Conservation (phyloP, 2,888 invertebrate species). For the Agrotis puta region DNA sequence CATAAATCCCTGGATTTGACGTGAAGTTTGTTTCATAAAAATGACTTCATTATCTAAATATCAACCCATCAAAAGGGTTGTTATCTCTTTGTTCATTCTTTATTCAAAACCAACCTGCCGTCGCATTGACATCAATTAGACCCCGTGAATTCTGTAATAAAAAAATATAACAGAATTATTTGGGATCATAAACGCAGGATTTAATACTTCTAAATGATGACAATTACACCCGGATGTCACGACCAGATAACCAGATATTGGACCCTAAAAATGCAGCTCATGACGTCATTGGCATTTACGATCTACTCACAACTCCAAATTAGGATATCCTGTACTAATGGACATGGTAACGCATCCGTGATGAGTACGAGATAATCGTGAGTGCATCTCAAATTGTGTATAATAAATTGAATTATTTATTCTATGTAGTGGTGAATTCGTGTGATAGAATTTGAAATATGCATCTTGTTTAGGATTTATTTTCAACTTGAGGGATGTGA, state of each 20-base stretch:
- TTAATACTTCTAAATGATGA: conserved; percentile 34
- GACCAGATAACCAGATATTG: conserved; percentile 56
- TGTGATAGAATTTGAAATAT: no score
- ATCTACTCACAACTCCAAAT: conserved; percentile 53
- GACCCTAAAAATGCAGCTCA: conserved; percentile 45
- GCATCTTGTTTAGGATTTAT: no score
- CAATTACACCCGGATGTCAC: conserved; percentile 59
- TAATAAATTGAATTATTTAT: conserved; percentile 32
- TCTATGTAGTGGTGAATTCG: no score
- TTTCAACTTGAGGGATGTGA: no score
- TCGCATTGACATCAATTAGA: conserved; percentile 4
- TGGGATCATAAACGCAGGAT: conserved; percentile 20
- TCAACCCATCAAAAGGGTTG: no score
- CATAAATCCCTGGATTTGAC: no score
- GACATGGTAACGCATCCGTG: conserved; percentile 39
- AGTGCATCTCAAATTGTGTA: conserved; percentile 29
- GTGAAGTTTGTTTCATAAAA: no score
- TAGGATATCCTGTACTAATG: conserved; percentile 66
- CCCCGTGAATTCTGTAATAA: conserved; percentile 16
- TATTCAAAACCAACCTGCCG: not conserved
- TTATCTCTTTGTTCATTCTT: not conserved
- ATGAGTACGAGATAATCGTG: conserved; percentile 43
- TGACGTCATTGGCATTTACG: conserved; percentile 54
- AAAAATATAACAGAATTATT: conserved; percentile 11
- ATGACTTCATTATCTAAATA: no score